Base-by-base conservation (phyloP, 1,140 invertebrate species). In the Drosophila leontia region DNA sequence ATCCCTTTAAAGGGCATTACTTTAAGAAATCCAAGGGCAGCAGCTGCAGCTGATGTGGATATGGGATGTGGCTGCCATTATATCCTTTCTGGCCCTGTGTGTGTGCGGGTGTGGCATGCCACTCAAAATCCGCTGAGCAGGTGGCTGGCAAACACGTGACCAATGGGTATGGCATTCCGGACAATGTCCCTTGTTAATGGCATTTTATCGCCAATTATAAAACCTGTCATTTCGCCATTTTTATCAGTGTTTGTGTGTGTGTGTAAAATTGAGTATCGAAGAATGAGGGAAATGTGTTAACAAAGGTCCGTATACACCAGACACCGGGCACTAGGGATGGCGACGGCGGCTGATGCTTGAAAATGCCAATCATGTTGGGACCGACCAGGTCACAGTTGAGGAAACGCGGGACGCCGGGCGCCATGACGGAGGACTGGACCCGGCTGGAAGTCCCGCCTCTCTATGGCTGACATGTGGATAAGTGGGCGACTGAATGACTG, bases 131-230 rank as follows among this genome's bases (percentile, higher is more conserved):
- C 47, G 53, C 68, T 41, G 68, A 37, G 55, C 67, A 74, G 67
- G 70, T 74, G 70, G 63, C 64, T 64, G 61, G 61, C 53, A 45
- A 57, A 82, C 82, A 86, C 82, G 82, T 86, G 68, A 82, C 57
- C 78, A 79, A 47, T 69, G 61, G 47, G 29, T 39, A 35, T 67
- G 61, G 61, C 64, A 70, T 58, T 44, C 48, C 47, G 56, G 67
- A 72, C 68, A 79, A 61, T 74, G 83, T 70, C 57, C 60, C 77
- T 80, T 72, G 84, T 71, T 85, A 88, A 85, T 88, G 81, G 81
- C 85, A 88, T 88, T 88, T 88, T 85, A 88, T 81, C 81, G 78
- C 70, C 85, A 88, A 90, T 90, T 90, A 88, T 90, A 85, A 88
- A 85, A 81, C 56, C 85, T 88, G 85, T 78, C 85, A 90, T 71